Conservation (phyloP, 1,140 invertebrate species). For the Andricus grossulariae region DNA sequence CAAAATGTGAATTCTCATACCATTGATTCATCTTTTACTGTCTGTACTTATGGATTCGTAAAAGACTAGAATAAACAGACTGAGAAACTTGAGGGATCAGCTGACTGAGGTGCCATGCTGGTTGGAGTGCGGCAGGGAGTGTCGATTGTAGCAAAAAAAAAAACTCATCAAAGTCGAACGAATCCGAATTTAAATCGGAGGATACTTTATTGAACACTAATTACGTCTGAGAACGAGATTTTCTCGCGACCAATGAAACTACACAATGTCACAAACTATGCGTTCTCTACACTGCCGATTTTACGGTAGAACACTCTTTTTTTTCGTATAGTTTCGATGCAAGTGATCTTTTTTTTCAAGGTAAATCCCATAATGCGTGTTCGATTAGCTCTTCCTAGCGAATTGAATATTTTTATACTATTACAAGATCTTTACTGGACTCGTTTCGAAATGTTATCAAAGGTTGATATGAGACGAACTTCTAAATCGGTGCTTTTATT, state of each 20-base stretch:
- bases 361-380: not conserved
- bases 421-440: not conserved
- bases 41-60: constrained; percentile 5
- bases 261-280: constrained; percentile 14
- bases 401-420: constrained; percentile 16
- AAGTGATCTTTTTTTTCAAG: not conserved
- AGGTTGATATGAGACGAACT: not conserved
- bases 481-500: not conserved
- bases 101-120: not conserved
- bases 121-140: not conserved
- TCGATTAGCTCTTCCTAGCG: not conserved
- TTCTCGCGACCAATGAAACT: constrained; percentile 16
- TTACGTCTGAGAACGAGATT: not conserved
- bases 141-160: constrained; percentile 10
- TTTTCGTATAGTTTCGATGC: not conserved
- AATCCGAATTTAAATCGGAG: constrained; percentile 3
- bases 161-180: not conserved
- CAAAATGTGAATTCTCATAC: not conserved
- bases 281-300: constrained; percentile 29
- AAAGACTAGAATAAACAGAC: not conserved
- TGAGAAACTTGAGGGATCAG: constrained; percentile 12
- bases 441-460: not conserved
- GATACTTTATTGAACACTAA: not conserved
- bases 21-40: not conserved
- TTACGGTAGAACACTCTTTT: not conserved